Conservation (phyloP, 2,888 invertebrate species). For the Stegana nigrithorax region DNA sequence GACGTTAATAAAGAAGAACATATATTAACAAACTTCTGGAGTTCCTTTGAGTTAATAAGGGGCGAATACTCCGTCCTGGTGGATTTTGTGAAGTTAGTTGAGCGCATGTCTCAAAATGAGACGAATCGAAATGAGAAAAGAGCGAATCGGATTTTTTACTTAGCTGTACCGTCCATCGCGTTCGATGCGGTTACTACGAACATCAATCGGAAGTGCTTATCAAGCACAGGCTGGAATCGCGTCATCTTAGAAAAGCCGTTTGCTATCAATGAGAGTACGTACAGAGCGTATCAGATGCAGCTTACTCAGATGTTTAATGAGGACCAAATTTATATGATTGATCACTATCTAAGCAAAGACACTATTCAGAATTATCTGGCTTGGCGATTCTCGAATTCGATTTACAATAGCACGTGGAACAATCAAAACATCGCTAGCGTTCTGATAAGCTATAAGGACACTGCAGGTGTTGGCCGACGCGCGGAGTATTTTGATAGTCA, state of each 20-base stretch:
- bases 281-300: too few relatives aligned
- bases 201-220: constrained; percentile 35
- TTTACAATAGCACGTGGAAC: background rate
- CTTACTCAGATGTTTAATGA: too few relatives aligned
- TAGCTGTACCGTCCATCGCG: constrained; percentile 39
- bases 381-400: background rate
- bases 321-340: too few relatives aligned
- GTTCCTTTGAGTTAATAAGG: constrained; percentile 34
- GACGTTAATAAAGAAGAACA: constrained; percentile 32
- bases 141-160: constrained; percentile 47
- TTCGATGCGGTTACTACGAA: constrained; percentile 42
- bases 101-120: constrained; percentile 39
- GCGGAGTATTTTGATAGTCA: background rate
- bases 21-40: constrained; percentile 47
- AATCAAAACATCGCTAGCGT: background rate
- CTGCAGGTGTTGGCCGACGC: background rate
- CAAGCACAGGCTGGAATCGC: constrained; percentile 40
- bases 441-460: background rate
- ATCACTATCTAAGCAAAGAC: background rate
- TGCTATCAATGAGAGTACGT: too few relatives aligned
- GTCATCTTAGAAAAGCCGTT: constrained; percentile 48
- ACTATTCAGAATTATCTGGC: background rate
- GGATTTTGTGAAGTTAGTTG: constrained; percentile 30
- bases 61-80: constrained; percentile 36
- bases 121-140: constrained; percentile 27